These are phyloP conservation scores for Morelia viridis DNA, from an alignment of 2,797 vertebrate genomes.

Conservation along the genomic window DNA sequence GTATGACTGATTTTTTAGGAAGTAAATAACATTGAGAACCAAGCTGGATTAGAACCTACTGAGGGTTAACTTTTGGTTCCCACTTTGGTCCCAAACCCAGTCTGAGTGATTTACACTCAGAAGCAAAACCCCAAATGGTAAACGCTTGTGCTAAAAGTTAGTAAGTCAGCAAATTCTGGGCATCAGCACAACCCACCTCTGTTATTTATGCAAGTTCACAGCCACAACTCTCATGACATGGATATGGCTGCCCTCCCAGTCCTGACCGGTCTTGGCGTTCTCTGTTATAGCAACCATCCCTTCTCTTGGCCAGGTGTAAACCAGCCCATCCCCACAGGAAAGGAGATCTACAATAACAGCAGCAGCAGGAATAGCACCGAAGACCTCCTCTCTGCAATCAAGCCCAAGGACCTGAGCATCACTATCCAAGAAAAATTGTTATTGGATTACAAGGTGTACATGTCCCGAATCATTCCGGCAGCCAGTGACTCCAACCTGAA, in stretches of 20 bases:
- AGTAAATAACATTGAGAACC: not conserved
- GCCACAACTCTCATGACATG: not conserved
- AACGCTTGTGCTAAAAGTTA: not conserved
- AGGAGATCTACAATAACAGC: slow-evolving; percentile 55
- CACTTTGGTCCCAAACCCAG: not conserved
- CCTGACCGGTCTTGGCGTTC: not conserved
- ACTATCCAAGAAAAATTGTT: slow-evolving; percentile 67
- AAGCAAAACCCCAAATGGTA: not conserved
- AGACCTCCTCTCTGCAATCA: slow-evolving; percentile 64
- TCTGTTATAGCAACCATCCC: not conserved
- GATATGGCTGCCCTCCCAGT: not conserved
- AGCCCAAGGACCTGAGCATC: slow-evolving; percentile 53
- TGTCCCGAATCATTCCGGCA: slow-evolving; percentile 74
- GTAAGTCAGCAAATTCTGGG: not conserved
- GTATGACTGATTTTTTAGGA: not conserved
- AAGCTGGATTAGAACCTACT: not conserved
- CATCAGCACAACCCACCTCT: not conserved
- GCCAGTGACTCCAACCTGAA: slow-evolving; percentile 69
- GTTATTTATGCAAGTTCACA: not conserved
- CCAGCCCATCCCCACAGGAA: slow-evolving; percentile 1
- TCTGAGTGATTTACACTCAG: not conserved
- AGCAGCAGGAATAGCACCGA: slow-evolving; percentile 76
- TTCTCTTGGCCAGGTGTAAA: slow-evolving; percentile 16
- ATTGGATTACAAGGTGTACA: slow-evolving; percentile 82
- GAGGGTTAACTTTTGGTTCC: not conserved